phyloP scores from a whole-genome alignment of 2,113 vertebrate species.

The Cyprinodon brontotheroides region DNA sequence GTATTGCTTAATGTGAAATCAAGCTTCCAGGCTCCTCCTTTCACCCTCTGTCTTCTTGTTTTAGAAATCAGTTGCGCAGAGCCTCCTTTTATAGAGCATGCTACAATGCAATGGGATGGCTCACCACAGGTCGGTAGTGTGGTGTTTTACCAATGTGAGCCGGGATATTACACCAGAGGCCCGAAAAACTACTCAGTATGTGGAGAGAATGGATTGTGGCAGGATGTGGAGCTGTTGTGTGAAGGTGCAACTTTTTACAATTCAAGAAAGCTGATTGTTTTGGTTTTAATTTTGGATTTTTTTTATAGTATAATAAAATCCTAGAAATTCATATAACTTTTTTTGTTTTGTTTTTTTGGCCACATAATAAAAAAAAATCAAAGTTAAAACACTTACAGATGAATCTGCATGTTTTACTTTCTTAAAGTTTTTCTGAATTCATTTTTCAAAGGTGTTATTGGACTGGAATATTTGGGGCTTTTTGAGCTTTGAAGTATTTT shows the following conservation, averaged over 20 bases:
- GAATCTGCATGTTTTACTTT: not conserved
- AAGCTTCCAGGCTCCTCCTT: not conserved
- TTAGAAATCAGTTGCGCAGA: conserved; percentile 67
- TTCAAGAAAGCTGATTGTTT: not conserved
- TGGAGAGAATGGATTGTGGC: conserved; percentile 70
- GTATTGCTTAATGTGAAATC: not conserved
- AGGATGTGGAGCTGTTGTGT: conserved; percentile 71
- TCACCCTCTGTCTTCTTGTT: conserved; percentile 50
- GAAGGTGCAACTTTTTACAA: conserved; percentile 69
- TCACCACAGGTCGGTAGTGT: conserved; percentile 47
- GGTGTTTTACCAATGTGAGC: conserved; percentile 66
- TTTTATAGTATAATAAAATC: too few species aligned
- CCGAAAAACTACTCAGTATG: conserved; percentile 64
- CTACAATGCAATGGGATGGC: conserved; percentile 63
- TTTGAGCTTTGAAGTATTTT: too few species aligned
- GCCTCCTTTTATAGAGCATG: conserved; percentile 51
- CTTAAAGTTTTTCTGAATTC: conserved; percentile 8
- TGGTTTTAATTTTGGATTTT: not conserved
- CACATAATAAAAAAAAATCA: too few species aligned
- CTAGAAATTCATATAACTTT: too few species aligned
- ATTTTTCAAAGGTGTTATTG: too few species aligned
- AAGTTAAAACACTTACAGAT: too few species aligned
- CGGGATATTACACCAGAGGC: conserved; percentile 52
- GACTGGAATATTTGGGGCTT: too few species aligned
- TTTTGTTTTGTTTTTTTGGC: too few species aligned